Evolutionary conservation across 2,113 vertebrate genomes (phyloP).

Genomic region (Accipiter virgatus): DNA sequence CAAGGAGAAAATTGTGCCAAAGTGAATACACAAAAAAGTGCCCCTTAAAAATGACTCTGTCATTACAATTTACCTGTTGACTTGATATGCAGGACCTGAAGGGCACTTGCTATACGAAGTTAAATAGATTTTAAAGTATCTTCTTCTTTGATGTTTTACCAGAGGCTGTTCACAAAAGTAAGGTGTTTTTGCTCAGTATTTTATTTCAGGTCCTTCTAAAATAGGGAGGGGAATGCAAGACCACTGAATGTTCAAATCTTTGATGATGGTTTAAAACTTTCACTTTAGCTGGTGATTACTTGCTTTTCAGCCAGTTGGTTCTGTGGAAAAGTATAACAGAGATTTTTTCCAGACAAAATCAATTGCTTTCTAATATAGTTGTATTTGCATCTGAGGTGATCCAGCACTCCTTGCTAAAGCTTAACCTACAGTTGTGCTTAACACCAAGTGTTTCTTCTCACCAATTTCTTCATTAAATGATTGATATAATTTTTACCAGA

Average conservation of each 20-base stretch:
- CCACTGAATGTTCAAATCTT: not conserved
- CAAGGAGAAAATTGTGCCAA: conserved; percentile 54
- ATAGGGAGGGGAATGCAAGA: not conserved
- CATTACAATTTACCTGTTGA: conserved; percentile 65
- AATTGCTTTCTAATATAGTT: not conserved
- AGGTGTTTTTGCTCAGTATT: not conserved
- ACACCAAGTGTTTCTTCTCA: not conserved
- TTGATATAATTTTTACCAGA: not conserved
- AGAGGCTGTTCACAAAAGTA: conserved; percentile 43
- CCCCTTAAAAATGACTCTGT: conserved; percentile 73
- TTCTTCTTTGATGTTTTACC: conserved; percentile 6
- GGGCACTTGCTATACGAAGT: not conserved
- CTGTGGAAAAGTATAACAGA: not conserved
- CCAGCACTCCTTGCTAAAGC: not conserved
- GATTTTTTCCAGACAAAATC: not conserved
- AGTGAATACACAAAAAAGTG: conserved; percentile 71
- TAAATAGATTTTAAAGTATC: not conserved
- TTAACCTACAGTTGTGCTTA: not conserved
- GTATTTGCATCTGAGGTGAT: not conserved
- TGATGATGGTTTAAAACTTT: not conserved
- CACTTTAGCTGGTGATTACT: not conserved
- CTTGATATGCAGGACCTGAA: conserved; percentile 42
- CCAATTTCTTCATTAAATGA: not conserved
- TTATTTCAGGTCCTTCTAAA: not conserved
- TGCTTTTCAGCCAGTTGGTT: not conserved